Percentiles rank a stretch among this genome's conserved stretches.
phyloP scores from a whole-genome alignment of 2,888 invertebrate genomes.

The Pterostichus madidus region DNA sequence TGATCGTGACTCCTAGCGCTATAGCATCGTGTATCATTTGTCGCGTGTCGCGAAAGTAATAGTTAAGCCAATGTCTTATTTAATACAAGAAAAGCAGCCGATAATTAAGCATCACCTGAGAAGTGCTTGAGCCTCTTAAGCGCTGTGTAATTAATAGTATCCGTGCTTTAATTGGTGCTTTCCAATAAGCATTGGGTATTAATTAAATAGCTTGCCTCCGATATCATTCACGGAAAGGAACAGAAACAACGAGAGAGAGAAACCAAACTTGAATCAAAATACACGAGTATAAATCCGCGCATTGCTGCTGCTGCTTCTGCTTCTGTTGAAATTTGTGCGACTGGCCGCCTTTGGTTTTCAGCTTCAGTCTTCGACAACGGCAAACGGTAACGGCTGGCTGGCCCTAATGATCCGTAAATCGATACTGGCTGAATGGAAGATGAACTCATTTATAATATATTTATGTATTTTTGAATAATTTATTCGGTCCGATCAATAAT shows the following conservation, averaged over 20 bases:
- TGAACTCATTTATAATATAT: conserved; percentile 63
- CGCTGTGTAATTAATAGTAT: conserved; percentile 57
- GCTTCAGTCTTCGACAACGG: conserved; percentile 1
- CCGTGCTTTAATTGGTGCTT: conserved; percentile 55
- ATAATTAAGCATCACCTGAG: conserved; percentile 60
- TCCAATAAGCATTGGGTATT: conserved; percentile 59
- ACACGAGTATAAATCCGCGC: conserved; percentile 11
- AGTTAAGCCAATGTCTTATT: conserved; percentile 21
- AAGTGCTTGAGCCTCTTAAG: conserved; percentile 34
- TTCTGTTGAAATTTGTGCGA: too few species aligned
- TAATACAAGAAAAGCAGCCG: conserved; percentile 26
- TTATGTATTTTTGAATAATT: conserved; percentile 63
- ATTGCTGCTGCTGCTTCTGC: not conserved
- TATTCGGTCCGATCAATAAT: conserved; percentile 61
- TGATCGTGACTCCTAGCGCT: not conserved
- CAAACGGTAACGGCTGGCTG: conserved; percentile 47
- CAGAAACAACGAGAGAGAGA: conserved; percentile 11
- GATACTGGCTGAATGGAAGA: conserved; percentile 60
- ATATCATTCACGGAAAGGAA: conserved; percentile 37
- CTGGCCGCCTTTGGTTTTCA: too few species aligned
- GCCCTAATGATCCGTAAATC: conserved; percentile 63
- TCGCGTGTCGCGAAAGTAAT: conserved; percentile 6
- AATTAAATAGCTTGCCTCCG: conserved; percentile 48
- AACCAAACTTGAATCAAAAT: not conserved
- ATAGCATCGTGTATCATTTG: conserved; percentile 10